Conservation (phyloP, 2,888 invertebrate species). For the Tiliacea aurago region DNA sequence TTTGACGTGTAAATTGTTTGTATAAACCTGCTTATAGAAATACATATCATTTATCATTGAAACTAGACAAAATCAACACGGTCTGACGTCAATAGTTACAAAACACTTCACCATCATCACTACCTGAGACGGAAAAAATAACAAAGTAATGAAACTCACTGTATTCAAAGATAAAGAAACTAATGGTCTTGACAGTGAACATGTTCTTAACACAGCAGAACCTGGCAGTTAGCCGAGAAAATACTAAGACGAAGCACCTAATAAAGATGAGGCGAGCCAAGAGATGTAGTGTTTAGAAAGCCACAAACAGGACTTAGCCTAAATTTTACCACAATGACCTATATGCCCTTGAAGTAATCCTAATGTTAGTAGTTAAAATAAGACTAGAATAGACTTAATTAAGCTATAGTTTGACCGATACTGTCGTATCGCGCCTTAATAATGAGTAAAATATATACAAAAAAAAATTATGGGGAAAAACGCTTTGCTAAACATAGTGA, state of each 20-base stretch:
- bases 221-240: slow-evolving; percentile 45
- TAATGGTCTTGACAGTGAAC: slow-evolving; percentile 10
- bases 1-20: too few relatives aligned
- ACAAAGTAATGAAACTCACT: not conserved
- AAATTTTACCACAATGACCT: slow-evolving; percentile 16
- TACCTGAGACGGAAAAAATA: not conserved
- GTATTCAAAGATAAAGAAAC: slow-evolving; percentile 5
- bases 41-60: too few relatives aligned
- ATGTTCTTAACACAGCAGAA: not conserved
- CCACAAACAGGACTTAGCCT: slow-evolving; percentile 27
- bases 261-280: slow-evolving; percentile 29
- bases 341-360: slow-evolving; percentile 18
- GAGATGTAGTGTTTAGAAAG: slow-evolving; percentile 22
- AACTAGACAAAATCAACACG: too few relatives aligned
- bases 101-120: not conserved
- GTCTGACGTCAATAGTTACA: not conserved
- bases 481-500: too few relatives aligned
- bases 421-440: too few relatives aligned
- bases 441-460: too few relatives aligned
- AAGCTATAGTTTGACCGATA: too few relatives aligned
- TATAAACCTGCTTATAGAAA: too few relatives aligned
- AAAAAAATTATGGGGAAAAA: too few relatives aligned
- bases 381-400: not conserved
- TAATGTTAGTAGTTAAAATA: slow-evolving; percentile 7
- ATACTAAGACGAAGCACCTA: slow-evolving; percentile 36